A percentile compares a stretch with the other conserved stretches of the same genome.
phyloP scores from a whole-genome alignment of 2,888 invertebrate species.

The Hylaea fasciaria region DNA sequence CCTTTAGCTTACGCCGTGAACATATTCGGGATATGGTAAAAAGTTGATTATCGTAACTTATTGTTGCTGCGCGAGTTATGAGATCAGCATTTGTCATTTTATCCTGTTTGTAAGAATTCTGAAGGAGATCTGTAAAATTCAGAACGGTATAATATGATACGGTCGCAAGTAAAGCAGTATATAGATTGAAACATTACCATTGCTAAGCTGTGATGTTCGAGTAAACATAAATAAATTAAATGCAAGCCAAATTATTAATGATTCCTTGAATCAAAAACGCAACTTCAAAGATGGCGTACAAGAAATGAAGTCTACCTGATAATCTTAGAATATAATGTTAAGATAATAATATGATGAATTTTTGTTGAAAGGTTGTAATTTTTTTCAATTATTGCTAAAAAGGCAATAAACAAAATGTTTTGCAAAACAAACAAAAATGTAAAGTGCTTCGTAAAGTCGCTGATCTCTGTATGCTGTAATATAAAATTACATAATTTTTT shows the following conservation, averaged over 20 bases:
- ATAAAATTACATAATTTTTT: conserved; percentile 36
- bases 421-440: conserved; percentile 45
- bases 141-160: too few species aligned
- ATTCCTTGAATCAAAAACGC: too few species aligned
- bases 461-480: conserved; percentile 30
- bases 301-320: too few species aligned
- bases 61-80: conserved; percentile 20
- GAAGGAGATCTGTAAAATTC: too few species aligned
- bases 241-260: too few species aligned
- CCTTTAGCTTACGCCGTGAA: conserved; percentile 41
- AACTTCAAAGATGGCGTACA: too few species aligned
- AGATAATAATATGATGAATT: background rate
- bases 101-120: background rate
- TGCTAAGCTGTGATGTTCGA: too few species aligned
- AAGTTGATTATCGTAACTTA: conserved; percentile 24
- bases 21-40: conserved; percentile 40
- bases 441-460: conserved; percentile 32
- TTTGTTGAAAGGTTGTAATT: background rate
- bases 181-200: too few species aligned
- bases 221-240: too few species aligned
- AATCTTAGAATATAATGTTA: too few species aligned
- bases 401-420: conserved; percentile 18
- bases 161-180: too few species aligned
- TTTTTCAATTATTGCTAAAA: too few species aligned
- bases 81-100: conserved; percentile 7